Percentiles rank a stretch among this genome's conserved stretches.
These are phyloP conservation scores for Volucella zonaria DNA, from an alignment of 2,888 invertebrate genomes.

Conservation along the genomic window DNA sequence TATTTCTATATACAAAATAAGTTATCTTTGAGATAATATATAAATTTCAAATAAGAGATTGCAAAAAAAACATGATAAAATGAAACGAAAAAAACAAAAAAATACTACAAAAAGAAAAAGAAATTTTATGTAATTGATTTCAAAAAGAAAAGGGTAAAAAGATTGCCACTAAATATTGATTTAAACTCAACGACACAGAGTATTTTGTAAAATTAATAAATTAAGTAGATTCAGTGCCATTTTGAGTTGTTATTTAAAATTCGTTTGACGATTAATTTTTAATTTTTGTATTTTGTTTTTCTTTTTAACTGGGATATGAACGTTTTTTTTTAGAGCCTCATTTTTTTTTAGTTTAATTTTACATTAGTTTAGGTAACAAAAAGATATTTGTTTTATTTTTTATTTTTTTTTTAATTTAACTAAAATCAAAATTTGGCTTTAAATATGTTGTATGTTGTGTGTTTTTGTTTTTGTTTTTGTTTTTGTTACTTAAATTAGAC, in stretches of 20 bases:
- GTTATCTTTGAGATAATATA: conserved; percentile 64
- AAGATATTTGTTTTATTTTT: conserved; percentile 23
- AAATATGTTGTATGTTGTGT: conserved; percentile 36
- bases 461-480: conserved; percentile 13
- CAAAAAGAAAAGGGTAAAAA: conserved; percentile 54
- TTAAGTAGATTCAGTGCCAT: conserved; percentile 83
- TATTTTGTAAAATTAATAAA: conserved; percentile 76
- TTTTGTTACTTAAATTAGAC: conserved; percentile 41
- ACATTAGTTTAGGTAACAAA: conserved; percentile 8
- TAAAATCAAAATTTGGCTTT: conserved; percentile 74
- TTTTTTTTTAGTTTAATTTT: conserved; percentile 37
- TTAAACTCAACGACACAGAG: conserved; percentile 75
- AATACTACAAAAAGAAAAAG: conserved; percentile 73
- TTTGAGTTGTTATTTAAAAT: conserved; percentile 59
- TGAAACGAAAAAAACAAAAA: no score
- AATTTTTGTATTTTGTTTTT: conserved; percentile 43
- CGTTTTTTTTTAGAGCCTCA: conserved; percentile 60
- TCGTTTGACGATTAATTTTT: conserved; percentile 75
- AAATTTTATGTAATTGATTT: conserved; percentile 20
- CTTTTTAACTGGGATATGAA: conserved; percentile 63
- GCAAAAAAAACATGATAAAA: conserved; percentile 8
- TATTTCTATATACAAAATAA: conserved; percentile 60
- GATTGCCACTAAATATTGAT: conserved; percentile 78
- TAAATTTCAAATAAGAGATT: conserved; percentile 76
- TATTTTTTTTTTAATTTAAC: conserved; percentile 59